Conservation (phyloP, 2,797 vertebrate species). For the Pyrrhura leucotis region DNA sequence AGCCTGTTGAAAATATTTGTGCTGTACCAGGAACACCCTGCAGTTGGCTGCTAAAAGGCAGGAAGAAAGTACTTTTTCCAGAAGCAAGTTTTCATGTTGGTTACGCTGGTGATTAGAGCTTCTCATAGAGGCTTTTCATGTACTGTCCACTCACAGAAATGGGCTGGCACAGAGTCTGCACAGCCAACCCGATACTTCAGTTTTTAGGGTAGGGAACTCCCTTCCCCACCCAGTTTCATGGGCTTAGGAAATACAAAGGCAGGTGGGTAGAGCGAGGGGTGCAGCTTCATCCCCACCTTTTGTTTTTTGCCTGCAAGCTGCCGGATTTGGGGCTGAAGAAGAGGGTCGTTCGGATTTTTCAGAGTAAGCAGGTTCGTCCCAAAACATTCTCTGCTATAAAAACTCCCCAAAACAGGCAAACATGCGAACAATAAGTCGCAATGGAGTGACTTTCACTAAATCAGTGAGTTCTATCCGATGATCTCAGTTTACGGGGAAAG, state of each 20-base stretch:
- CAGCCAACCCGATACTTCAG: background rate
- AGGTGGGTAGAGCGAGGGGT: accelerated
- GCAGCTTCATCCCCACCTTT: background rate
- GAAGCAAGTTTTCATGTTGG: background rate
- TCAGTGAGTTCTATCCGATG: accelerated
- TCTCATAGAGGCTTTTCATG: background rate
- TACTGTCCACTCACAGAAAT: accelerated
- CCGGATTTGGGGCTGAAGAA: background rate
- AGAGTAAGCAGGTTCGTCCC: background rate
- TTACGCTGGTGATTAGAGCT: background rate
- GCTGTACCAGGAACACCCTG: constrained; percentile 24
- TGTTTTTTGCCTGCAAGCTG: background rate
- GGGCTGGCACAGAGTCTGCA: background rate
- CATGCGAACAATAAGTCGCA: background rate
- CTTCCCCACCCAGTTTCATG: background rate
- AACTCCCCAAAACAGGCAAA: background rate
- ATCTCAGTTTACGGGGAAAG: background rate
- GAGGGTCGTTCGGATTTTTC: background rate
- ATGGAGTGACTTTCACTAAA: background rate
- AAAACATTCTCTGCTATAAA: background rate
- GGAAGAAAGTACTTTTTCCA: background rate
- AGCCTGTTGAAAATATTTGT: background rate
- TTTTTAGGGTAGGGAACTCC: background rate
- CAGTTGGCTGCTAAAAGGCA: background rate
- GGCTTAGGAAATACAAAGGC: background rate